A percentile compares a stretch with the other conserved stretches of the same genome.
phyloP scores from a whole-genome alignment of 2,888 invertebrate species.

The Drosophila sordidula region DNA sequence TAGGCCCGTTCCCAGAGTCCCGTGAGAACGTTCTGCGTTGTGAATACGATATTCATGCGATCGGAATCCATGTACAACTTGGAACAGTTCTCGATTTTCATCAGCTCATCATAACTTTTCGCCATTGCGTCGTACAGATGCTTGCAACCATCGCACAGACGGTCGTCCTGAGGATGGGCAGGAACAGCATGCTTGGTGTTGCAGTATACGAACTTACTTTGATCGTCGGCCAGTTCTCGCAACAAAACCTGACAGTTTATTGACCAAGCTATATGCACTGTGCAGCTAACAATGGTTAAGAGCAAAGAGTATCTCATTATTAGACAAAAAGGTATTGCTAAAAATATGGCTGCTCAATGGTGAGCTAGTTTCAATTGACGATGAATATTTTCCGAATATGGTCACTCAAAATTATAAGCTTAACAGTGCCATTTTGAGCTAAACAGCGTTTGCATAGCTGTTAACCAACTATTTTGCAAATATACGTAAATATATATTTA shows the following conservation, averaged over 20 bases:
- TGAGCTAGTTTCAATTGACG: not conserved
- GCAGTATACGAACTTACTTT: constrained; percentile 63
- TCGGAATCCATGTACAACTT: constrained; percentile 70
- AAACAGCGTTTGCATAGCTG: constrained; percentile 12
- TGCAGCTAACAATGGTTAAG: constrained; percentile 12
- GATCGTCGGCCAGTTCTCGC: constrained; percentile 44
- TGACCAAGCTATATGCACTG: not conserved
- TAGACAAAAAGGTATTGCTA: not conserved
- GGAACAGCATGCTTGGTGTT: constrained; percentile 65
- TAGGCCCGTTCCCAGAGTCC: constrained; percentile 75
- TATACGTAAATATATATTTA: too few relatives aligned
- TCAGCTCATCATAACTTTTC: constrained; percentile 26
- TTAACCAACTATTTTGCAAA: not conserved
- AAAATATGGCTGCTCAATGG: not conserved
- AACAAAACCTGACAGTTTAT: constrained; percentile 38
- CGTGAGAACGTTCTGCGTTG: constrained; percentile 60
- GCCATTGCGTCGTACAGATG: not conserved
- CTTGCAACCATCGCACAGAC: constrained; percentile 62
- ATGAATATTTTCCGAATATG: not conserved
- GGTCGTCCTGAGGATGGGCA: not conserved
- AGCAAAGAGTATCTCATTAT: constrained; percentile 22
- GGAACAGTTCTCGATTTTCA: constrained; percentile 54
- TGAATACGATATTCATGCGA: constrained; percentile 75
- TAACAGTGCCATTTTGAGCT: constrained; percentile 35
- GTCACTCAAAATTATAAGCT: constrained; percentile 1